Conservation (phyloP, 2,888 invertebrate genomes). For the Globia sparganii region DNA sequence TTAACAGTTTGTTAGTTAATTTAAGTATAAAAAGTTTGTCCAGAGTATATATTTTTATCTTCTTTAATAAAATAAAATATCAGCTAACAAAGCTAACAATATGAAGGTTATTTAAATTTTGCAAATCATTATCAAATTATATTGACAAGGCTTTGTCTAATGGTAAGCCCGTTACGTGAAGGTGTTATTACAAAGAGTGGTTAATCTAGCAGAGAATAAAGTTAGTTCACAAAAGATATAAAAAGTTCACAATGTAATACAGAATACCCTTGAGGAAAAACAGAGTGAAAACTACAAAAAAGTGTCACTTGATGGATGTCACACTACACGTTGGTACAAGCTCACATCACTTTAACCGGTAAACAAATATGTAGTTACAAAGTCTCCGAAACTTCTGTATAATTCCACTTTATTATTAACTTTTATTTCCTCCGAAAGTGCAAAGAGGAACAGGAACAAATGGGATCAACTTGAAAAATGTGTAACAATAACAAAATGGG, state of each 20-base stretch:
- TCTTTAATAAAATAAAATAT: too few species aligned
- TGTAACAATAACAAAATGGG: conserved; percentile 83
- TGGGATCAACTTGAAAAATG: conserved; percentile 84
- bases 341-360: conserved; percentile 36
- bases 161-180: not conserved
- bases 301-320: conserved; percentile 38
- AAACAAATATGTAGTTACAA: conserved; percentile 52
- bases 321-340: conserved; percentile 19
- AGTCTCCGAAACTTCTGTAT: conserved; percentile 66
- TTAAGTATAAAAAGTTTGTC: too few species aligned
- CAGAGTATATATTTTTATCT: too few species aligned
- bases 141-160: not conserved
- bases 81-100: too few species aligned
- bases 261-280: conserved; percentile 8
- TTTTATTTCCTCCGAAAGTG: conserved; percentile 74
- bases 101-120: not conserved
- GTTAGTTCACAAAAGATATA: conserved; percentile 16
- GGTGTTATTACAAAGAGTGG: conserved; percentile 3
- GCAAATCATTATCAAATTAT: not conserved
- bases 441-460: conserved; percentile 77
- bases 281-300: conserved; percentile 40
- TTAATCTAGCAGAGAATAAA: conserved; percentile 17
- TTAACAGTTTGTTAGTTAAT: too few species aligned
- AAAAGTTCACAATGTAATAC: conserved; percentile 32
- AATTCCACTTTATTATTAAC: conserved; percentile 76